Percentiles rank a stretch among this genome's conserved stretches.
Evolutionary conservation across 2,888 invertebrate species (phyloP).

Genomic region (Laothoe populi): DNA sequence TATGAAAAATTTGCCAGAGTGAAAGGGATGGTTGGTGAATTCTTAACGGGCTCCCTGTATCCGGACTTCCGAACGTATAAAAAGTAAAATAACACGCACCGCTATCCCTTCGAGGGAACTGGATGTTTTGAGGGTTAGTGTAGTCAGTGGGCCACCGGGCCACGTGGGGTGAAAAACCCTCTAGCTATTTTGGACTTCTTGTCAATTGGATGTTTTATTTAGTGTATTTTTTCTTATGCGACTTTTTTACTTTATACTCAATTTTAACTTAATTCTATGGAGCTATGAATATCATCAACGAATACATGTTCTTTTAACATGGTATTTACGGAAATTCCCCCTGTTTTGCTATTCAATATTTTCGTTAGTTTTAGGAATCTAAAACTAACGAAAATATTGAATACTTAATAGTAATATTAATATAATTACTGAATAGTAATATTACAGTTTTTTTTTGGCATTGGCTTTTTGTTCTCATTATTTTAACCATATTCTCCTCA

Average conservation of each 20-base stretch:
- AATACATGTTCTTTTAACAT: neutral
- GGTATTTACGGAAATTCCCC: neutral
- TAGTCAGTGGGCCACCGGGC: slow-evolving; percentile 69
- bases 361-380: neutral
- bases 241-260: neutral
- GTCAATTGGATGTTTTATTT: neutral
- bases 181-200: neutral
- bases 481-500: neutral
- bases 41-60: slow-evolving; percentile 70
- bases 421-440: no score
- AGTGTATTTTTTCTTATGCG: neutral
- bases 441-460: no score
- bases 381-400: no score
- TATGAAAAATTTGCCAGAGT: slow-evolving; percentile 34
- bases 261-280: neutral
- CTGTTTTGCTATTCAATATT: neutral
- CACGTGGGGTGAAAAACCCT: neutral
- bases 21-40: slow-evolving; percentile 51
- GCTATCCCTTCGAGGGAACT: slow-evolving; percentile 43
- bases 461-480: neutral
- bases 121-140: slow-evolving; percentile 9
- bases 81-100: slow-evolving; percentile 58
- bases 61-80: slow-evolving; percentile 66
- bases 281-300: neutral
- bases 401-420: no score